These are phyloP conservation scores for Thymelicus lineola DNA, from an alignment of 2,888 invertebrate species.

Conservation along the genomic window DNA sequence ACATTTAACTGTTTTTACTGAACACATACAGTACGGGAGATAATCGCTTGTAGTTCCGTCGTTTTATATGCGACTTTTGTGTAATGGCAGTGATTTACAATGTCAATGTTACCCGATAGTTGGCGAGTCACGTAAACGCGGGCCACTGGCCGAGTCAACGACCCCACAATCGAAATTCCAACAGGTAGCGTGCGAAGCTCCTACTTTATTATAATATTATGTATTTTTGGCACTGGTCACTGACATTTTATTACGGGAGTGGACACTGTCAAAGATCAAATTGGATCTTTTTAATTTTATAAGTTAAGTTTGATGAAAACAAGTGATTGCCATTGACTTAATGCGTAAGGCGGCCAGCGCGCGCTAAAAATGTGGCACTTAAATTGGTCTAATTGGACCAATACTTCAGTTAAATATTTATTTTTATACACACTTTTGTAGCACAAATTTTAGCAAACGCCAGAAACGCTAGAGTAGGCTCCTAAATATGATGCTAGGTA, in stretches of 20 bases:
- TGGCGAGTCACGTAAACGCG: slow-evolving; percentile 43
- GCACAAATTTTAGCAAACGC: too few relatives aligned
- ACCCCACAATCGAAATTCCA: slow-evolving; percentile 41
- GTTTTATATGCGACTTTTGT: slow-evolving; percentile 2
- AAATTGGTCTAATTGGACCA: too few relatives aligned
- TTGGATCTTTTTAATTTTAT: too few relatives aligned
- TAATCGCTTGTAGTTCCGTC: slow-evolving; percentile 4
- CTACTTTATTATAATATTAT: slow-evolving; percentile 9
- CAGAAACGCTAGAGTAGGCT: too few relatives aligned
- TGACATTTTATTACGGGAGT: slow-evolving; percentile 1
- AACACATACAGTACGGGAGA: neutral
- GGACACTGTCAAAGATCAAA: too few relatives aligned
- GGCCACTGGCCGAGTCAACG: slow-evolving; percentile 32
- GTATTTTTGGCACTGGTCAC: slow-evolving; percentile 19
- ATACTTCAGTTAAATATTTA: too few relatives aligned
- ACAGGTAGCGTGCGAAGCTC: slow-evolving; percentile 31
- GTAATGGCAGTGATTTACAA: slow-evolving; percentile 24
- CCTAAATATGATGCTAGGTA: too few relatives aligned
- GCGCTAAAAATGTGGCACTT: too few relatives aligned
- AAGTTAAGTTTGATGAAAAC: too few relatives aligned
- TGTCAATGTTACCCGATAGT: slow-evolving; percentile 40
- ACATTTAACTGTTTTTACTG: neutral
- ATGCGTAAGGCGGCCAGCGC: too few relatives aligned
- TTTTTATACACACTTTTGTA: too few relatives aligned
- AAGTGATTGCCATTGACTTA: too few relatives aligned